phyloP scores from a whole-genome alignment of 2,113 vertebrate genomes.

The Myotis davidii region DNA sequence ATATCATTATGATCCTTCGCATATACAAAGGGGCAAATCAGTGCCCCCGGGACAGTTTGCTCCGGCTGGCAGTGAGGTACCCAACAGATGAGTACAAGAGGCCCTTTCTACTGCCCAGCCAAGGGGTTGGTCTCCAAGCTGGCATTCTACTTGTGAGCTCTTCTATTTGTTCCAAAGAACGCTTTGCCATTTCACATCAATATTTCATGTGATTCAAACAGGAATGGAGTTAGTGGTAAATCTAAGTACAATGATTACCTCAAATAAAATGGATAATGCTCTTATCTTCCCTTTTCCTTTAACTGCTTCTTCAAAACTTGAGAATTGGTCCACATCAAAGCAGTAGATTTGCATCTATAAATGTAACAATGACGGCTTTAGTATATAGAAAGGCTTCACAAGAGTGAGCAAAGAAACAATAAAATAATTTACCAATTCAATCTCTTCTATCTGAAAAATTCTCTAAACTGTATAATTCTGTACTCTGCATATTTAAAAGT shows the following conservation, averaged over 20 bases:
- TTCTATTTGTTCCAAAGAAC: neutral
- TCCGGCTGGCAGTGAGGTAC: neutral
- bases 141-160: neutral
- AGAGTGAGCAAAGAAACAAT: neutral
- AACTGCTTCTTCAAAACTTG: constrained; percentile 91
- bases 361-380: constrained; percentile 61
- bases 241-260: constrained; percentile 86
- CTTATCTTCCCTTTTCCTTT: constrained; percentile 92
- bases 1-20: neutral
- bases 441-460: neutral
- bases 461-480: neutral
- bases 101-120: neutral
- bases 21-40: neutral
- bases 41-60: neutral
- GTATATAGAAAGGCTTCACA: neutral
- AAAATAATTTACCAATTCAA: neutral
- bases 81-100: neutral
- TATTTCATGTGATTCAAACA: neutral
- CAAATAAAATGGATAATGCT: constrained; percentile 94
- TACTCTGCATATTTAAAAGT: neutral
- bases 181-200: neutral
- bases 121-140: neutral
- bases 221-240: constrained; percentile 49
- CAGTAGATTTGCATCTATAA: constrained; percentile 98
- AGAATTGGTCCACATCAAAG: constrained; percentile 89